These are phyloP conservation scores for Mythimna pallens DNA, from an alignment of 2,888 invertebrate species.

Conservation along the genomic window DNA sequence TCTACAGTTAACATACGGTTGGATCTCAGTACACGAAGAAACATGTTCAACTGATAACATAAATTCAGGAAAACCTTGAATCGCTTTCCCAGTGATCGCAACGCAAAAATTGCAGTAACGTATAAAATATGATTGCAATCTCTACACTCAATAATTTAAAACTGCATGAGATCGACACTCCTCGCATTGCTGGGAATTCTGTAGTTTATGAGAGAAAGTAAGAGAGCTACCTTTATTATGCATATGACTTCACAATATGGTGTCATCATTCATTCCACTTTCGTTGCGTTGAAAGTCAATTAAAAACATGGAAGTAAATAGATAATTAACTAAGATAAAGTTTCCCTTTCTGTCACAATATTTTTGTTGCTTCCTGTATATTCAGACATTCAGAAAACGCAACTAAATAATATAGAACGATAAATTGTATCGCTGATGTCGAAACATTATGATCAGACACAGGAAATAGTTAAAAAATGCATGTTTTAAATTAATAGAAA, in stretches of 20 bases:
- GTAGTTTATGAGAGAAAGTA: slow-evolving; percentile 38
- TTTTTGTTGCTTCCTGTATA: background rate
- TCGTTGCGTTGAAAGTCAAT: slow-evolving; percentile 20
- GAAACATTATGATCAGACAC: background rate
- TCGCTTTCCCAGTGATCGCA: slow-evolving; percentile 12
- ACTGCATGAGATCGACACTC: slow-evolving; percentile 20
- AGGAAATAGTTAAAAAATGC: background rate
- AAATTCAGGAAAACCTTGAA: slow-evolving; percentile 10
- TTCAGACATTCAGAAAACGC: background rate
- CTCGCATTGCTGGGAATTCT: slow-evolving; percentile 14
- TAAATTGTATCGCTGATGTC: slow-evolving; percentile 12
- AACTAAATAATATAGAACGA: background rate
- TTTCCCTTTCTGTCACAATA: background rate
- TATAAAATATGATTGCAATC: slow-evolving; percentile 43
- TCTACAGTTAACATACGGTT: background rate
- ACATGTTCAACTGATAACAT: slow-evolving; percentile 5
- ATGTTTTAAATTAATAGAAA: background rate
- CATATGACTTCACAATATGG: slow-evolving; percentile 8
- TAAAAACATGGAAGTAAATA: background rate
- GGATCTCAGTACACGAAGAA: background rate
- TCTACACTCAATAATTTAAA: slow-evolving; percentile 27
- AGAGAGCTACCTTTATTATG: background rate
- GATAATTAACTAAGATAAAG: background rate
- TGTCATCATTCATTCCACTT: slow-evolving; percentile 19
- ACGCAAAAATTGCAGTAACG: slow-evolving; percentile 17